Evolutionary conservation across 2,797 vertebrate species (phyloP).

Genomic region (Morelia viridis): DNA sequence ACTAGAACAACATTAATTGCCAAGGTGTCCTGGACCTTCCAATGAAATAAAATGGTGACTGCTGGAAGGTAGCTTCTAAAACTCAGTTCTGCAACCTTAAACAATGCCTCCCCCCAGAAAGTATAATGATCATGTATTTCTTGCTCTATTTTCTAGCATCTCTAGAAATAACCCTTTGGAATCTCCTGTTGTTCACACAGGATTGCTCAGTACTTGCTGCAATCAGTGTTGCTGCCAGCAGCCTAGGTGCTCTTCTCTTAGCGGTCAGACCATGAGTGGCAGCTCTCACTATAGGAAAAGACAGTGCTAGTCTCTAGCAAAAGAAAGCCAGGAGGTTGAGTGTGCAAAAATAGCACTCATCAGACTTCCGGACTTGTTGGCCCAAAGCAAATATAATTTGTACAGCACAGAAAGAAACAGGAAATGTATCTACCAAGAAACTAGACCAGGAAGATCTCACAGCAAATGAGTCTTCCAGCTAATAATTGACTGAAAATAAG

Average conservation of each 20-base stretch:
- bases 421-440: constrained; percentile 17
- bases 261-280: not conserved
- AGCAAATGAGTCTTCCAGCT: constrained; percentile 1
- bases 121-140: not conserved
- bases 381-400: constrained; percentile 22
- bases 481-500: not conserved
- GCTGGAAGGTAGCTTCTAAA: not conserved
- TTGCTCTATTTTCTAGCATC: not conserved
- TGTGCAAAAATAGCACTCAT: constrained; percentile 4
- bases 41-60: not conserved
- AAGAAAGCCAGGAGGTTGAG: not conserved
- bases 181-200: not conserved
- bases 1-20: not conserved
- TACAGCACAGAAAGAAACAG: constrained; percentile 25
- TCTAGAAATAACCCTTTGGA: too few relatives aligned
- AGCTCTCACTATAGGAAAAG: not conserved
- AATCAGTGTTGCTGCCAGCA: constrained; percentile 13
- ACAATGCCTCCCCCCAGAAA: not conserved
- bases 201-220: not conserved
- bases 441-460: not conserved
- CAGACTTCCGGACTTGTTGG: constrained; percentile 35
- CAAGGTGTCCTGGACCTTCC: not conserved
- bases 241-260: not conserved
- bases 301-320: not conserved
- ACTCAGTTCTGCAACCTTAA: not conserved